Evolutionary conservation across 2,797 vertebrate species (phyloP).

Genomic region (Enteromius paludinosus): DNA sequence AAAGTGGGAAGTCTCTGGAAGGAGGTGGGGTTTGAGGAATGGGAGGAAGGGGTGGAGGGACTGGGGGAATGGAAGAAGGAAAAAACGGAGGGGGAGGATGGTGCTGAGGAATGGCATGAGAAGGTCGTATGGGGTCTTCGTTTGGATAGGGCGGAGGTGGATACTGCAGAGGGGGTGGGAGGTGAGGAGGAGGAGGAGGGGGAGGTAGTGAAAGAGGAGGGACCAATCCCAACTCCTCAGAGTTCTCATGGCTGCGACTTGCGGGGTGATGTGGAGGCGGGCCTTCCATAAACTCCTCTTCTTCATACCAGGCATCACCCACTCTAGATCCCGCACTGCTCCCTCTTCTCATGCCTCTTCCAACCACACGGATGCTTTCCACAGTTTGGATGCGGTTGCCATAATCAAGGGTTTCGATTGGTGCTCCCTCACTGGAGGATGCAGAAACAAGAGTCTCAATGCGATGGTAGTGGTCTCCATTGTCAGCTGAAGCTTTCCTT

Average conservation of each 20-base stretch:
- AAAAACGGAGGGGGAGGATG: conserved; percentile 71
- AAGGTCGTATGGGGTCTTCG: conserved; percentile 38
- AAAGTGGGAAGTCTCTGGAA: conserved; percentile 57
- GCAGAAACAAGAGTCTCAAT: conserved; percentile 93
- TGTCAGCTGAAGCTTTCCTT: conserved; percentile 61
- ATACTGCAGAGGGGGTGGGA: conserved; percentile 72
- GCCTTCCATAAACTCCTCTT: conserved; percentile 78
- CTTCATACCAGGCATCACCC: conserved; percentile 80
- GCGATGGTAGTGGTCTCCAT: conserved; percentile 86
- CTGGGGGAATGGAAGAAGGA: conserved; percentile 41
- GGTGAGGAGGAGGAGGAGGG: conserved; percentile 65
- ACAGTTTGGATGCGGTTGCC: conserved; percentile 93
- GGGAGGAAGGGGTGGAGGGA: conserved; percentile 68
- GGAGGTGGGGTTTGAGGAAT: conserved; percentile 58
- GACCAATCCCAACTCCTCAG: conserved; percentile 63
- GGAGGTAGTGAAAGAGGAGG: conserved; percentile 50
- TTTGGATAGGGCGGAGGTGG: conserved; percentile 63
- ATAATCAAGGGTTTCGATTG: conserved; percentile 89
- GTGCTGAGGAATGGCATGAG: conserved; percentile 62
- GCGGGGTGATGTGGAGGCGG: conserved; percentile 64
- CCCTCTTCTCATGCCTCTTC: conserved; percentile 80
- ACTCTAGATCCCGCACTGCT: conserved; percentile 68
- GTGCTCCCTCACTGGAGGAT: conserved; percentile 78
- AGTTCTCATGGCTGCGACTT: conserved; percentile 64
- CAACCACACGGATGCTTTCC: conserved; percentile 90